These are phyloP conservation scores for Drosophila athabasca DNA, from an alignment of 1,140 invertebrate species.

Conservation along the genomic window DNA sequence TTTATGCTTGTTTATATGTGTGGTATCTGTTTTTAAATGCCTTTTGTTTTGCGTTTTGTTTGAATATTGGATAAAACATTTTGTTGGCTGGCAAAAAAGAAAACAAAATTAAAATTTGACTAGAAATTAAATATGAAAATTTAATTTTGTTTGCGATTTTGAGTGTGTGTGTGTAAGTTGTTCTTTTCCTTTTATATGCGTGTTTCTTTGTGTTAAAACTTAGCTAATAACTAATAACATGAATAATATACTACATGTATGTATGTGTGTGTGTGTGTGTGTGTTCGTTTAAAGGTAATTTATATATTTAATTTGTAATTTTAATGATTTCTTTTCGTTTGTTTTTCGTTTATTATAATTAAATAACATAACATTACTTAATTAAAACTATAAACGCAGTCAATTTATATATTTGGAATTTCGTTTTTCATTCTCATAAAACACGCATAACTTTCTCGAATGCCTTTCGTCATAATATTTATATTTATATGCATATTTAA, in stretches of 20 bases:
- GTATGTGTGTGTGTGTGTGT: not conserved
- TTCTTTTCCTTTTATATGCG: constrained; percentile 6
- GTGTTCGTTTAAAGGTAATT: constrained; percentile 13
- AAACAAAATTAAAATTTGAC: constrained; percentile 69
- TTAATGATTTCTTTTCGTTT: constrained; percentile 38
- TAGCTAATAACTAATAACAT: constrained; percentile 47
- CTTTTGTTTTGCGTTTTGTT: constrained; percentile 25
- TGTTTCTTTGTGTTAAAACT: constrained; percentile 42
- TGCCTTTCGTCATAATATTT: constrained; percentile 9
- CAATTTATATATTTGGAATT: constrained; percentile 79
- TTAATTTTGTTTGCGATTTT: constrained; percentile 41
- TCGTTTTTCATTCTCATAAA: constrained; percentile 54
- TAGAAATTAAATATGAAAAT: constrained; percentile 71
- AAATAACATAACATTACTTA: constrained; percentile 77
- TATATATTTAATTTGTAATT: constrained; percentile 51
- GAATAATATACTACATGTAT: constrained; percentile 22
- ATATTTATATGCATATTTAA: constrained; percentile 15
- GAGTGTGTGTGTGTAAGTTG: constrained; percentile 27
- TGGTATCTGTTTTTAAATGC: constrained; percentile 54
- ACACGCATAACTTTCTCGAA: constrained; percentile 26
- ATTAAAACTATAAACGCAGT: constrained; percentile 79
- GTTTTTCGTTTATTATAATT: constrained; percentile 62
- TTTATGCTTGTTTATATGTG: constrained; percentile 8
- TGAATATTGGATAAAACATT: constrained; percentile 5
- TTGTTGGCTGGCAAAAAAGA: constrained; percentile 23